Conservation (phyloP, 2,797 vertebrate species). For the Trachurus trachurus region DNA sequence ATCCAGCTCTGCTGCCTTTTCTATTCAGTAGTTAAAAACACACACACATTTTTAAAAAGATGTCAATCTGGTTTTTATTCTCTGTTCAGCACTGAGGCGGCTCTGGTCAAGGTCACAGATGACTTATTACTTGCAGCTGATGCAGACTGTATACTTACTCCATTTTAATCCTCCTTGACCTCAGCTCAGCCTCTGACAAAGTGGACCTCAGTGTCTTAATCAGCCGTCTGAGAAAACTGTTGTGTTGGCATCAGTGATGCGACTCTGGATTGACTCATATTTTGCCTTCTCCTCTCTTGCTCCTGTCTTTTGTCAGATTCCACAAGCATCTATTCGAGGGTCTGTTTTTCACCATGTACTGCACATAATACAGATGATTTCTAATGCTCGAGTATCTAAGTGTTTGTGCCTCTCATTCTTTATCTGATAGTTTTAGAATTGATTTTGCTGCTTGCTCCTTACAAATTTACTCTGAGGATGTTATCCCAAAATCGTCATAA, state of each 20-base stretch:
- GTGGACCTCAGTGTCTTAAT: neutral
- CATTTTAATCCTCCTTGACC: neutral
- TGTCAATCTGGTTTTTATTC: neutral
- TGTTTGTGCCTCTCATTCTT: too few species aligned
- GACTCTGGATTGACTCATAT: too few species aligned
- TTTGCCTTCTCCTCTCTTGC: too few species aligned
- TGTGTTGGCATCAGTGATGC: neutral
- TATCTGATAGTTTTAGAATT: too few species aligned
- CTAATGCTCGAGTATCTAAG: too few species aligned
- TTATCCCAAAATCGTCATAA: too few species aligned
- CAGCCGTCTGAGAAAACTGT: neutral
- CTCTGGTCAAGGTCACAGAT: neutral
- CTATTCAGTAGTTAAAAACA: neutral
- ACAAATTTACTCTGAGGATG: too few species aligned
- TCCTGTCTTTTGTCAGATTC: too few species aligned
- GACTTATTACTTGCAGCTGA: neutral
- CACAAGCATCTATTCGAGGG: too few species aligned
- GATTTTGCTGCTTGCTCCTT: too few species aligned
- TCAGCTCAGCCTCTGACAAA: neutral
- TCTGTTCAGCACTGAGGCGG: neutral
- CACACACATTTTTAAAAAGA: neutral
- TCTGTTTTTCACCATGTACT: too few species aligned
- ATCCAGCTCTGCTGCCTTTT: neutral
- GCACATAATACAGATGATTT: too few species aligned
- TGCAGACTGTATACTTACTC: neutral